These are phyloP conservation scores for Tiphia femorata DNA, from an alignment of 2,888 invertebrate species.

Conservation along the genomic window DNA sequence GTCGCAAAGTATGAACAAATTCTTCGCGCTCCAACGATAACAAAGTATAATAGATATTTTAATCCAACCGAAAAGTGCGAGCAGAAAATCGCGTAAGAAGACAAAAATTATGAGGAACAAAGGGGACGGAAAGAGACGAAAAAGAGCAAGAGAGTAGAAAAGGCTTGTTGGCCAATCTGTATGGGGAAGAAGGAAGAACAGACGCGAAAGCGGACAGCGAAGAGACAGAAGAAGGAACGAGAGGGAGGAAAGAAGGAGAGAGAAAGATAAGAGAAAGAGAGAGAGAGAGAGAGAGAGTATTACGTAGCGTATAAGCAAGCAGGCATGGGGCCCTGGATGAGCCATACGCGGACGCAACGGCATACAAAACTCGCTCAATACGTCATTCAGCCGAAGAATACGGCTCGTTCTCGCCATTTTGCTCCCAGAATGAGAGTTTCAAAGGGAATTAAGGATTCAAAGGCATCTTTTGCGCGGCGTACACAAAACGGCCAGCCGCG, in stretches of 20 bases:
- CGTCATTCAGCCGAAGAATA: slow-evolving; percentile 68
- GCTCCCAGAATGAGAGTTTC: slow-evolving; percentile 68
- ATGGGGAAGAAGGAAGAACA: slow-evolving; percentile 13
- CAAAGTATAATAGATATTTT: too few species aligned
- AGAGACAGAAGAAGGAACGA: slow-evolving; percentile 16
- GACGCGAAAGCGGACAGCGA: slow-evolving; percentile 12
- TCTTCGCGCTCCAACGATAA: too few species aligned
- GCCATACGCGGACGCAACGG: slow-evolving; percentile 56
- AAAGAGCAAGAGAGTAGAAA: neutral
- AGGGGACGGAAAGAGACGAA: neutral
- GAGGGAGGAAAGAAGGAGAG: slow-evolving; percentile 22
- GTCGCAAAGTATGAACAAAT: too few species aligned
- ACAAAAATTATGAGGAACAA: too few species aligned
- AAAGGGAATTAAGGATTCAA: slow-evolving; percentile 70
- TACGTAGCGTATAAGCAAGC: slow-evolving; percentile 35
- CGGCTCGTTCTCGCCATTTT: slow-evolving; percentile 67
- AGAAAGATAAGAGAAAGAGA: slow-evolving; percentile 6
- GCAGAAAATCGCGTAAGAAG: neutral
- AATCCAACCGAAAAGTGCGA: neutral
- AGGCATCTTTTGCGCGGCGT: slow-evolving; percentile 67
- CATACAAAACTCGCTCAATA: slow-evolving; percentile 69
- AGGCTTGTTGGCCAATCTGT: neutral
- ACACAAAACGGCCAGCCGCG: slow-evolving; percentile 61
- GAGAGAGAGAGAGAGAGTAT: slow-evolving; percentile 41
- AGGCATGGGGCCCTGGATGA: slow-evolving; percentile 53